Conservation (phyloP, 92 coral and sea anemone genomes). For the Phenganax marumi region DNA sequence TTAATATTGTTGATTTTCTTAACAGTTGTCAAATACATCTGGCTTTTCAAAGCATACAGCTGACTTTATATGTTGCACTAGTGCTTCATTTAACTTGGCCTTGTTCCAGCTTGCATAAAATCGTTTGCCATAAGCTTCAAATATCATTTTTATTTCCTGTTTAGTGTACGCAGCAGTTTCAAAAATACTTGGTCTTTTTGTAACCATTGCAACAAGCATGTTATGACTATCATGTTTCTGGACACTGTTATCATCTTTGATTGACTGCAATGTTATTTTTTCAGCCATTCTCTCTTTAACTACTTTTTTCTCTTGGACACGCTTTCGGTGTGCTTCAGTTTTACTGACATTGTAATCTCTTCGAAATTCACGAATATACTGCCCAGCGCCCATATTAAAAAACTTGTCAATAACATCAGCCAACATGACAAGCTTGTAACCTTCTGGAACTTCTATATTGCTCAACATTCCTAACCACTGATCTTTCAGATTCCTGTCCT, state of each 20-base stretch:
- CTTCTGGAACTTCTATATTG: slow-evolving; percentile 4
- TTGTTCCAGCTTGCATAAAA: slow-evolving; percentile 27
- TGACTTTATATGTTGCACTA: slow-evolving; percentile 32
- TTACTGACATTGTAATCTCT: slow-evolving; percentile 25
- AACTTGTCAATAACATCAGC: slow-evolving; percentile 4
- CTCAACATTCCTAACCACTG: slow-evolving; percentile 28
- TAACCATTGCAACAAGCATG: slow-evolving; percentile 34
- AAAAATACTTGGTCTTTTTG: slow-evolving; percentile 34
- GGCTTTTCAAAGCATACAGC: background rate
- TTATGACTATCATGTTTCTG: slow-evolving; percentile 17
- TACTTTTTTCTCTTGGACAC: background rate
- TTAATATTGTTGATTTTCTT: background rate
- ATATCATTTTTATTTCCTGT: slow-evolving; percentile 16
- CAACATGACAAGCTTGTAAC: slow-evolving; percentile 5
- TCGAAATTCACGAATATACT: slow-evolving; percentile 32
- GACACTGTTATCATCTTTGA: slow-evolving; percentile 23
- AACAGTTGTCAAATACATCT: slow-evolving; percentile 11
- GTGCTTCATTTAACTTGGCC: slow-evolving; percentile 11
- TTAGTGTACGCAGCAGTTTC: slow-evolving; percentile 12
- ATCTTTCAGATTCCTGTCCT: slow-evolving; percentile 13
- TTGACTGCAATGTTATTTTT: slow-evolving; percentile 13
- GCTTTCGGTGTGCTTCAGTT: slow-evolving; percentile 41
- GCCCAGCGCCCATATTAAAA: slow-evolving; percentile 38
- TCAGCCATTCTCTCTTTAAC: slow-evolving; percentile 25
- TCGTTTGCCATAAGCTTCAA: slow-evolving; percentile 14